A percentile compares a stretch with the other conserved stretches of the same genome.
These are phyloP conservation scores for Miltochrista miniata DNA, from an alignment of 2,888 invertebrate genomes.

Conservation along the genomic window DNA sequence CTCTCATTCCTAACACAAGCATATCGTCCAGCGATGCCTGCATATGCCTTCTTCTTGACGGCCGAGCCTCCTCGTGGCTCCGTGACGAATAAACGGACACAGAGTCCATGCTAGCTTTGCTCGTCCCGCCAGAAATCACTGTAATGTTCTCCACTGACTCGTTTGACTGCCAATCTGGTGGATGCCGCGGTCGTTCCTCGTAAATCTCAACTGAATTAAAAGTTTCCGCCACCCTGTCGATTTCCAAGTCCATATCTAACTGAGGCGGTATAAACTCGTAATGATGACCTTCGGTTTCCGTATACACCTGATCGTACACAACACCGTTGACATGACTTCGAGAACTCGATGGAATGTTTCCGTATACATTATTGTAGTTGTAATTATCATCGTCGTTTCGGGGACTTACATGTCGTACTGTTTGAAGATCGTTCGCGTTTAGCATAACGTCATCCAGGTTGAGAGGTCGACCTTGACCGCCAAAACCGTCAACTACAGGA, in stretches of 20 bases:
- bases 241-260: conserved; percentile 58
- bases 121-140: conserved; percentile 65
- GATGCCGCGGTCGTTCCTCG: conserved; percentile 60
- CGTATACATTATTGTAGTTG: conserved; percentile 74
- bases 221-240: conserved; percentile 62
- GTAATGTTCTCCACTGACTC: conserved; percentile 84
- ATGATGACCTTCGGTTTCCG: conserved; percentile 70
- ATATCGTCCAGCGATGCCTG: conserved; percentile 85
- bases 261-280: conserved; percentile 68
- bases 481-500: conserved; percentile 79
- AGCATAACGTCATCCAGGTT: conserved; percentile 73
- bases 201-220: conserved; percentile 75
- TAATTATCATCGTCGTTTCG: conserved; percentile 74
- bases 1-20: conserved; percentile 73
- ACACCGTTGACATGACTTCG: conserved; percentile 56
- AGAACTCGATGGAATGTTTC: conserved; percentile 63
- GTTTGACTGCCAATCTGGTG: conserved; percentile 60
- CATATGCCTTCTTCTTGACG: conserved; percentile 57
- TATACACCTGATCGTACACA: conserved; percentile 74
- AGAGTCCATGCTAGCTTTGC: conserved; percentile 77
- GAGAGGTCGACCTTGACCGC: conserved; percentile 73
- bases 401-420: conserved; percentile 57
- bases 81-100: conserved; percentile 84
- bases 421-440: conserved; percentile 64
- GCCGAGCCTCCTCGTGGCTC: conserved; percentile 79